Evolutionary conservation across 2,888 invertebrate genomes (phyloP), one percentile per base, ranked within the genome.

Genomic region (Mylabris sibirica): DNA sequence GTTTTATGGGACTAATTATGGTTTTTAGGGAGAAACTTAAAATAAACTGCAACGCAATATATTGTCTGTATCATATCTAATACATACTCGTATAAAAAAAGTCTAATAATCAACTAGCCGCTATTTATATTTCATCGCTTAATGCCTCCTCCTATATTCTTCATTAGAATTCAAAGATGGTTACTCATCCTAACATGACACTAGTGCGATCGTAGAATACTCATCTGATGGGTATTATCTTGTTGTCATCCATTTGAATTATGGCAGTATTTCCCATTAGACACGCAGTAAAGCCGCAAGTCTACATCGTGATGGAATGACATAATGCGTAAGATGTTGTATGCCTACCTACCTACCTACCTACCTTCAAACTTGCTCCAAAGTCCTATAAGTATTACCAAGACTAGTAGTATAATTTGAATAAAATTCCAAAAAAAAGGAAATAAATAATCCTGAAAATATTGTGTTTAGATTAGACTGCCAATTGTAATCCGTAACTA

Each of bases 151-250:
- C n/a, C 34, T 35, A 24, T 24, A 41, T 49, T n/a, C 49, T 61
- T 30, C 68, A 69, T 69, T 68, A 60, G 63, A 68, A 68, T 68
- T 65, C 68, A 60, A 20, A 59, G 65, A 61, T 62, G 63, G 63
- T 60, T 65, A 63, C 68, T 69, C 61, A 65, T 69, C 65, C 64
- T 61, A 64, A 41, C 61, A 57, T 57, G 57, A 24, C 24, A 57
- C 61, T 38, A 61, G 38, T 41, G 24, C 61, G 53, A 63, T 69
- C 69, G 67, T 67, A 57, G 57, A 67, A 70, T 64, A 67, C 70
- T 65, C 65, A 70, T 70, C 65, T 67, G 70, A 67, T n/a, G 67
- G 57, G 70, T 67, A 70, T 67, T 67, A 70, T 70, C 70, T 65
- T 60, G 66, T 64, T 70, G 70, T 70, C 70, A 70, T 64, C 67